Evolutionary conservation across 30 jellyfish, hydroid and myxozoan species (phyloP), one percentile per base, ranked within the genome.

Genomic region (Pelagia noctiluca): DNA sequence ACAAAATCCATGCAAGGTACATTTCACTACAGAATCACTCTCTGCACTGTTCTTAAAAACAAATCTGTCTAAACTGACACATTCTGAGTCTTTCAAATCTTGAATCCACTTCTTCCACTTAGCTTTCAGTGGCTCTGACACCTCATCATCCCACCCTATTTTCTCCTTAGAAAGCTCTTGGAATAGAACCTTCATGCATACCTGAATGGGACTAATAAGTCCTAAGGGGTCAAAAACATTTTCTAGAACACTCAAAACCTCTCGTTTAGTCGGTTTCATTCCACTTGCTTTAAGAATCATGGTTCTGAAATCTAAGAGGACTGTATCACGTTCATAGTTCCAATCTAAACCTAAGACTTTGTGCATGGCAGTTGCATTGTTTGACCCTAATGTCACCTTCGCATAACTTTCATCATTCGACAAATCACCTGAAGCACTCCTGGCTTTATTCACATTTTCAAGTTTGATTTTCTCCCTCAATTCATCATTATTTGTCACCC

Each of bases 401-500:
- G 8, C 8, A 5, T 8, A 42, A 16, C 16, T 42, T 5, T 8
- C 16, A 42, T 16, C 16, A 42, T 42, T 16, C n/a, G n/a, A n/a
- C n/a, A n/a, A n/a, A n/a, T n/a, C n/a, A n/a, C n/a, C n/a, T n/a
- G n/a, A n/a, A n/a, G n/a, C n/a, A n/a, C n/a, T n/a, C 57, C 8
- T 16, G 16, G 8, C 57, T 42, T 8, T 5, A 42, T 42, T 42
- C 16, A 16, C 12, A 5, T 42, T 8, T 42, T 42, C 57, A 5
- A 8, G 8, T 42, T 16, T 16, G 8, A 42, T 42, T 5, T 42
- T 8, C 16, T 16, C 16, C 16, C 12, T 16, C 8, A 42, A 8
- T 42, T 42, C 57, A 5, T 42, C 57, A 36, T 63, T 57, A 30
- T 79, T 79, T 5, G 82, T 79, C 22, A 36, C 38, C 90, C 90